Evolutionary conservation across 2,113 vertebrate species (phyloP).

Genomic region (Paramormyrops kingsleyae): DNA sequence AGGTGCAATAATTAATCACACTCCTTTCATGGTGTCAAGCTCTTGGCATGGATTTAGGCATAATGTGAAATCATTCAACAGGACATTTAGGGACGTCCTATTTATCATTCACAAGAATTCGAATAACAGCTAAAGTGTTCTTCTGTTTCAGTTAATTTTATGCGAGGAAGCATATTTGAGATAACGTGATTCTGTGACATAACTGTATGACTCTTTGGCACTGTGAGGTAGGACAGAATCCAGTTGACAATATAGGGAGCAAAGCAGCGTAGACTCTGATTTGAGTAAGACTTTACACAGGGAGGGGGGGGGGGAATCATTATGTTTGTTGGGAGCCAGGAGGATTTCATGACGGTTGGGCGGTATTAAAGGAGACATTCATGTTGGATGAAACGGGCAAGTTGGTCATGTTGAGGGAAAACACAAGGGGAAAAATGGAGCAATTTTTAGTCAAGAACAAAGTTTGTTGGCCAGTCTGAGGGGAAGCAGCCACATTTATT

Average conservation of each 20-base stretch:
- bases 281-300: neutral
- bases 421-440: neutral
- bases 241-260: neutral
- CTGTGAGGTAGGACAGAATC: slow-evolving; percentile 10
- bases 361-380: neutral
- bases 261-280: neutral
- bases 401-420: neutral
- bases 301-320: neutral
- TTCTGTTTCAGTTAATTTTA: neutral
- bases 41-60: neutral
- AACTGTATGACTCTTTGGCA: slow-evolving; percentile 5
- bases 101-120: neutral
- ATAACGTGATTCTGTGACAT: neutral
- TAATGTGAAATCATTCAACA: slow-evolving; percentile 3
- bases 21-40: neutral
- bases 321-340: neutral
- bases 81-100: neutral
- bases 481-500: neutral
- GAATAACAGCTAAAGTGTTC: neutral
- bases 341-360: neutral
- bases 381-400: neutral
- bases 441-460: slow-evolving; percentile 32
- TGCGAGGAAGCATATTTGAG: neutral
- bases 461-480: slow-evolving; percentile 40
- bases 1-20: neutral